Percentiles rank a stretch among this genome's conserved stretches.
Conservation (phyloP, 2,888 invertebrate species). For the Plebejus anna region DNA sequence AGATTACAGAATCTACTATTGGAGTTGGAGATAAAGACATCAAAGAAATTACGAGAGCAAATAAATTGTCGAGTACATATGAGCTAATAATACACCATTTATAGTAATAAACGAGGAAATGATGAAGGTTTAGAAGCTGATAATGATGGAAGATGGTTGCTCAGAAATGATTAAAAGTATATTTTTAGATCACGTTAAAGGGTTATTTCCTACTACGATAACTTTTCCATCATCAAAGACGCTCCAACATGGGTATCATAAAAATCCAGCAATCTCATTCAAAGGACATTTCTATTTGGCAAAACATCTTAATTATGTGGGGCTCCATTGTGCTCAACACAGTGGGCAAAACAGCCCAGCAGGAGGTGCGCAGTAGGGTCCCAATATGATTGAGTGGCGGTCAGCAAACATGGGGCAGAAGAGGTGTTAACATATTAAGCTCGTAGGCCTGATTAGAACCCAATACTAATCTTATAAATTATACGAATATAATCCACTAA, state of each 20-base stretch:
- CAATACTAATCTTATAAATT: not conserved
- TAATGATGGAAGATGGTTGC: too few species aligned
- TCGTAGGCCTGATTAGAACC: not conserved
- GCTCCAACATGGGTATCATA: not conserved
- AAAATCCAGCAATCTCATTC: not conserved
- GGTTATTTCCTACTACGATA: too few species aligned
- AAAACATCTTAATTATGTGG: conserved; percentile 17
- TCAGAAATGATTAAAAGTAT: too few species aligned
- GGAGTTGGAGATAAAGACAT: too few species aligned
- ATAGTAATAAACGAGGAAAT: too few species aligned
- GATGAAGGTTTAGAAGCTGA: too few species aligned
- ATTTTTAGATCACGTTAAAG: too few species aligned
- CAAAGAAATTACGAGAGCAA: too few species aligned
- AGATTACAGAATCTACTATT: too few species aligned
- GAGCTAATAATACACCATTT: too few species aligned
- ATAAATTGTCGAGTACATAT: too few species aligned
- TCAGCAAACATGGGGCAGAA: conserved; percentile 2
- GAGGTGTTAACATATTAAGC: conserved; percentile 12
- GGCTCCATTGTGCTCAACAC: conserved; percentile 1
- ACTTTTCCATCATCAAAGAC: too few species aligned
- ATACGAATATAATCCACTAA: not conserved
- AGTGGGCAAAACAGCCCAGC: conserved; percentile 37
- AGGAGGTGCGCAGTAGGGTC: conserved; percentile 32
- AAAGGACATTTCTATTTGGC: not conserved
- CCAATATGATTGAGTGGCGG: conserved; percentile 26